Percentiles rank a stretch among this genome's conserved stretches.
Evolutionary conservation across 1,140 invertebrate genomes (phyloP).

Genomic region (Drosophila nigromelanica): DNA sequence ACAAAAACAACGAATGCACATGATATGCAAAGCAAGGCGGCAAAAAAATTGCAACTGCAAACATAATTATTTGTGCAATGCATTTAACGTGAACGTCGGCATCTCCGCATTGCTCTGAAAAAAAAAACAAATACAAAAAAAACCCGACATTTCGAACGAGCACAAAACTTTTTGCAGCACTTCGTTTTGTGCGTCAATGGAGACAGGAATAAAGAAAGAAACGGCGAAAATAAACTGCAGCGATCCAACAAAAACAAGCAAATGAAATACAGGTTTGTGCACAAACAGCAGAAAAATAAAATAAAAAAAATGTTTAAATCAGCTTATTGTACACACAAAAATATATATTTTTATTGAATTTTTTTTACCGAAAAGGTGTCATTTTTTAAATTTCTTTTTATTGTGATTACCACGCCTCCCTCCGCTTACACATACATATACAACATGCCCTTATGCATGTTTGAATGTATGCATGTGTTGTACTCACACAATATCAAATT

Average conservation of each 20-base stretch:
- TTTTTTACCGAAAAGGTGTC: conserved; percentile 51
- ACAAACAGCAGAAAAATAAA: conserved; percentile 45
- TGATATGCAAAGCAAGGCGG: conserved; percentile 38
- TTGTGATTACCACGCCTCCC: conserved; percentile 50
- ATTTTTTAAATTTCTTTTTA: conserved; percentile 43
- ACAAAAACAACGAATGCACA: conserved; percentile 26
- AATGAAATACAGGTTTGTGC: conserved; percentile 78
- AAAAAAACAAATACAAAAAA: conserved; percentile 40
- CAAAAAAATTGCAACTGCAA: conserved; percentile 73
- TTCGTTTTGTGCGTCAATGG: conserved; percentile 55
- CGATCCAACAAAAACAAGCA: conserved; percentile 31
- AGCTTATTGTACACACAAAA: conserved; percentile 42
- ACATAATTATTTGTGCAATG: conserved; percentile 75
- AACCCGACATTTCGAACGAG: conserved; percentile 48
- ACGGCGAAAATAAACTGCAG: conserved; percentile 46
- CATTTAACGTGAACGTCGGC: conserved; percentile 58
- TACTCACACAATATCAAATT: conserved; percentile 51
- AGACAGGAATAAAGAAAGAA: conserved; percentile 57
- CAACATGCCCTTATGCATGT: not conserved
- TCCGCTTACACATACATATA: not conserved
- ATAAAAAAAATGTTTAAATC: conserved; percentile 46
- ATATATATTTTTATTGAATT: conserved; percentile 49
- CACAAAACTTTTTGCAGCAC: conserved; percentile 52
- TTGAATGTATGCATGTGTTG: conserved; percentile 10
- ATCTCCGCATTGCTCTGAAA: conserved; percentile 42